Base-by-base conservation (phyloP, 2,113 vertebrate genomes). In the Hypanus sabinus region DNA sequence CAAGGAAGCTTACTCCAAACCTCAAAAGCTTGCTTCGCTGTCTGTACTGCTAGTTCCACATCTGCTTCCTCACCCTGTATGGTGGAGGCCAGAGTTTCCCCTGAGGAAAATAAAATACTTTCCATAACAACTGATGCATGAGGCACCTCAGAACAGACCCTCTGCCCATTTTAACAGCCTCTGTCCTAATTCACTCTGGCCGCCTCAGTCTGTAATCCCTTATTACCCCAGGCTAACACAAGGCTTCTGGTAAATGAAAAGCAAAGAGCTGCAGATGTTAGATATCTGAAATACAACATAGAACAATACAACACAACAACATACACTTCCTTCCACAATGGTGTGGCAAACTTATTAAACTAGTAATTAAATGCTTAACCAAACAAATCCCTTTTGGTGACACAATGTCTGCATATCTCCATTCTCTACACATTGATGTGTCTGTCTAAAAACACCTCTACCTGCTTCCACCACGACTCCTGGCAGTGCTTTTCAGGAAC, bases 31-130 rank as follows among this genome's bases (percentile, higher is more conserved):
- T 36, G 71, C 33, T 22, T 73, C 7, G 96, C 96, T 0, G 94
- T 95, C 0, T 94, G 83, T 3, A 95, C 94, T 0, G 96, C 96
- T 0, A 73, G 38, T 0, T 92, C 93, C 22, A 96, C 94, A 24
- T 97, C 96, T 27, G 96, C 95, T 0, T 73, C 30, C 30, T 95
- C 65, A 6, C 95, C 96, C 76, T 96, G 95, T 0, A 96, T 90
- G 92, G 95, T 96, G 11, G 9, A 95, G 94, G 96, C 95, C 94
- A 97, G 76, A 22, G 6, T 55, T 90, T 96, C 95, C 77, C 96
- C 96, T 97, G 88, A 73, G 60, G 83, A 91, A 83, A 46, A 36
- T 83, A 33, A 6, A 36, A 73, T 60, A 38, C 8, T 36, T 87
- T 87, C 55, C 22, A 16, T 87, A 11, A 60, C 30, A 85, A 46